Evolutionary conservation across 2,888 invertebrate species (phyloP).

Genomic region (Candidula unifasciata): DNA sequence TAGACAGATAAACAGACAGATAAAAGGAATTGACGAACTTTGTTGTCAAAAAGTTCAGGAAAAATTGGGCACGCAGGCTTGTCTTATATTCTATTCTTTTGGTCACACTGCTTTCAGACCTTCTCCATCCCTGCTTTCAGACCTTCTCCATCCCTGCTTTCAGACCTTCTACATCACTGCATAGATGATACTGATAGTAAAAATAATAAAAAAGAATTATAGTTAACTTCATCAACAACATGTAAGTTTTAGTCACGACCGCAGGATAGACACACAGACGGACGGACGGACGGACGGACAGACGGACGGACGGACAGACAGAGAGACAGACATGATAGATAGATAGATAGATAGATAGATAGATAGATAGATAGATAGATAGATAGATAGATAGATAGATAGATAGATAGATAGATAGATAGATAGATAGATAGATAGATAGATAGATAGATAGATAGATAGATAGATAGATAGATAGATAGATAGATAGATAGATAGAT

Average conservation of each 20-base stretch:
- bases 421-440: not conserved
- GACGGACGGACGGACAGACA: not conserved
- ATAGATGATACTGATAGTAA: too few species aligned
- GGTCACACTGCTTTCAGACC: too few species aligned
- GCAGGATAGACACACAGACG: not conserved
- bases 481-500: constrained; percentile 8
- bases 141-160: too few species aligned
- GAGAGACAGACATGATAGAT: not conserved
- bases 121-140: too few species aligned
- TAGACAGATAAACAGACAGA: constrained; percentile 21
- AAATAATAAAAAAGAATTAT: too few species aligned
- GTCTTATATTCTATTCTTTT: too few species aligned
- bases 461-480: constrained; percentile 4
- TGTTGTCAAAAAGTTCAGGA: not conserved
- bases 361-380: not conserved
- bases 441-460: constrained; percentile 8
- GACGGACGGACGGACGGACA: not conserved
- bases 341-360: constrained; percentile 8
- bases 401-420: not conserved
- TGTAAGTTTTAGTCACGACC: not conserved
- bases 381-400: not conserved
- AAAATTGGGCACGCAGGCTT: too few species aligned
- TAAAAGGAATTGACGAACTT: not conserved
- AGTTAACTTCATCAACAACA: too few species aligned
- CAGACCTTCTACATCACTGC: too few species aligned